Conservation (phyloP, 2,113 vertebrate genomes). For the Rhea pennata region DNA sequence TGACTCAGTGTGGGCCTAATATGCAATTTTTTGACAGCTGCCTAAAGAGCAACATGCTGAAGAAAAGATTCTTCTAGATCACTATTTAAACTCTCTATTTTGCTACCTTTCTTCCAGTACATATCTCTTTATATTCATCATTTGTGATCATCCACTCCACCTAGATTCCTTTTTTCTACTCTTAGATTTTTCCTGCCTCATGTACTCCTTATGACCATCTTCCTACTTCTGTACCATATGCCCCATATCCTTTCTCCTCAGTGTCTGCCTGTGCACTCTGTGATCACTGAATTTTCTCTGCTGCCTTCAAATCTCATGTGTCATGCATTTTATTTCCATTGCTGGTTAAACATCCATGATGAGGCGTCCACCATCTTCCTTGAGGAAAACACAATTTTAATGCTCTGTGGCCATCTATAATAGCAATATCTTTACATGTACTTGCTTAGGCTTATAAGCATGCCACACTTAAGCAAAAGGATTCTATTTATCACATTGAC, state of each 20-base stretch:
- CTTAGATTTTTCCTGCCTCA: neutral
- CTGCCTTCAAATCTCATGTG: neutral
- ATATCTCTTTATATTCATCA: neutral
- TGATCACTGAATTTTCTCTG: neutral
- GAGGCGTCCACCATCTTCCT: neutral
- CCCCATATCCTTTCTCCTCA: neutral
- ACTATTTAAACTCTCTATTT: neutral
- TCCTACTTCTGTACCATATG: neutral
- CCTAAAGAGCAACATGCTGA: neutral
- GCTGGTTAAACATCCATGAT: neutral
- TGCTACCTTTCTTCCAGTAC: neutral
- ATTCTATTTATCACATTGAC: neutral
- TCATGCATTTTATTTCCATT: neutral
- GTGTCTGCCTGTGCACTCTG: neutral
- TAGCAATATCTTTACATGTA: neutral
- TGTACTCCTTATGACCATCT: neutral
- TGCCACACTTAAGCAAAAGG: neutral
- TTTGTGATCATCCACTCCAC: neutral
- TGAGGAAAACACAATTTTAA: neutral
- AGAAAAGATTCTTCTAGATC: neutral
- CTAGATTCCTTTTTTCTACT: neutral
- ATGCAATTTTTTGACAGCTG: neutral
- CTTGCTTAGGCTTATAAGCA: neutral
- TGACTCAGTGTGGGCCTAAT: accelerated
- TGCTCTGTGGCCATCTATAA: neutral